A percentile compares a stretch with the other conserved stretches of the same genome.
Evolutionary conservation across 2,113 vertebrate species (phyloP).

Genomic region (Carassius carassius): DNA sequence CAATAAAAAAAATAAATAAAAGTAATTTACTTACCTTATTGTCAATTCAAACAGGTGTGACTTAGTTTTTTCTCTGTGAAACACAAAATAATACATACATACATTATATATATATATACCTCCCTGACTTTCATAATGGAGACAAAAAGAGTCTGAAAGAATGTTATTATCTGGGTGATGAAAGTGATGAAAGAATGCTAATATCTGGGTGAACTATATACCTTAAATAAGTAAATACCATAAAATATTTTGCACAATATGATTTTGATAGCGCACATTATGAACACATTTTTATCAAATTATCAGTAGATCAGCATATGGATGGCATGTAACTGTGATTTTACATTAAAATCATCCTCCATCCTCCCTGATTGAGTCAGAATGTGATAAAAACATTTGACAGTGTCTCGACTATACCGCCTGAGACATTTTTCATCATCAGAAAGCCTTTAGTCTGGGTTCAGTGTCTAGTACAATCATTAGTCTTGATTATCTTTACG

Average conservation of each 20-base stretch:
- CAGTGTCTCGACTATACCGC: background rate
- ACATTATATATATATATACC: too few relatives aligned
- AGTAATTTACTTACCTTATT: background rate
- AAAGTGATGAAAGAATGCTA: background rate
- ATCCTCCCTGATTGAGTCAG: background rate
- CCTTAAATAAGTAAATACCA: background rate
- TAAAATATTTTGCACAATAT: background rate
- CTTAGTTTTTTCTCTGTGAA: background rate
- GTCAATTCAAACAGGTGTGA: background rate
- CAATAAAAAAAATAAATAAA: background rate
- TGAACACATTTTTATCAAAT: background rate
- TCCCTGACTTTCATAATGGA: too few relatives aligned
- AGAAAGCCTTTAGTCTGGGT: constrained; percentile 13
- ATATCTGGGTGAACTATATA: background rate
- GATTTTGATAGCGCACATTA: background rate
- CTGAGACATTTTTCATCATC: constrained; percentile 10
- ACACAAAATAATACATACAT: background rate
- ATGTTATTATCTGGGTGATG: background rate
- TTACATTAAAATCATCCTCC: background rate
- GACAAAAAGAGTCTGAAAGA: background rate
- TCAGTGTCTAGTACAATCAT: constrained; percentile 14
- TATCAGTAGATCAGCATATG: background rate
- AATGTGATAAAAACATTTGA: background rate
- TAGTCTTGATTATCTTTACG: constrained; percentile 33
- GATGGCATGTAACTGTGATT: background rate